phyloP scores from a whole-genome alignment of 2,888 invertebrate genomes.

The Imbricaverruca yamaguchii region DNA sequence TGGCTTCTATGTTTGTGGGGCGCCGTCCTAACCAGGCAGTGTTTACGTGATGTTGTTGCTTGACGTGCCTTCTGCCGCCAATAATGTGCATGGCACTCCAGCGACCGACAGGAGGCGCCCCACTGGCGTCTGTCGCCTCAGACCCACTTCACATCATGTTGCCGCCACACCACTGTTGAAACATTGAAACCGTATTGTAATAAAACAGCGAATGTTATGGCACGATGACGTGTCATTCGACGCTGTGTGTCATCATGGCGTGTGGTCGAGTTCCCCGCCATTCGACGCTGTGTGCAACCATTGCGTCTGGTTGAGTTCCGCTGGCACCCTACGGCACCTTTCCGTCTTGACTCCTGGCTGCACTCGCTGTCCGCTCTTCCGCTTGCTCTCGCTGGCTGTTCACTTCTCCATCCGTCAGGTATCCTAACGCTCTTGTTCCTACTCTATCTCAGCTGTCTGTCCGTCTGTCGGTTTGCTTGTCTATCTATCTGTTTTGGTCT shows the following conservation, averaged over 20 bases:
- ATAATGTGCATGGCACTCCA: too few relatives aligned
- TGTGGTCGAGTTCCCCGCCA: background rate
- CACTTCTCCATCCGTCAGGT: background rate
- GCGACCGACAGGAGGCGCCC: background rate
- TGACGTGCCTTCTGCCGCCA: slow-evolving; percentile 8
- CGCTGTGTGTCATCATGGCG: background rate
- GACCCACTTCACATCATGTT: background rate
- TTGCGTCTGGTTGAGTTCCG: background rate
- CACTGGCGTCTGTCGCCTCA: too few relatives aligned
- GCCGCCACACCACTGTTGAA: background rate
- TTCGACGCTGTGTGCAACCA: too few relatives aligned
- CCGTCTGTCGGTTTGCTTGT: background rate
- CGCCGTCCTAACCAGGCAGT: background rate
- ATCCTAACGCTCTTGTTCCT: background rate
- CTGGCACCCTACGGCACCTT: background rate
- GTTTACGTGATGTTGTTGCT: background rate
- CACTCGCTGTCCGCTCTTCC: background rate
- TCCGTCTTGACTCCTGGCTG: too few relatives aligned
- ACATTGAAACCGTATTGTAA: slow-evolving; percentile 21
- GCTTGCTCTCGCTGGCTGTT: background rate
- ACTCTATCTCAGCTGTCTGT: slow-evolving; percentile 23
- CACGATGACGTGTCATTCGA: background rate
- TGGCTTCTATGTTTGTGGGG: background rate
- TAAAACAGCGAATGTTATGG: background rate
- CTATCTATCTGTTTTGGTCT: slow-evolving; percentile 7